Evolutionary conservation across 2,888 invertebrate species (phyloP), one percentile per base, ranked within the genome.

Genomic region (Xanthostigma xanthostigma): DNA sequence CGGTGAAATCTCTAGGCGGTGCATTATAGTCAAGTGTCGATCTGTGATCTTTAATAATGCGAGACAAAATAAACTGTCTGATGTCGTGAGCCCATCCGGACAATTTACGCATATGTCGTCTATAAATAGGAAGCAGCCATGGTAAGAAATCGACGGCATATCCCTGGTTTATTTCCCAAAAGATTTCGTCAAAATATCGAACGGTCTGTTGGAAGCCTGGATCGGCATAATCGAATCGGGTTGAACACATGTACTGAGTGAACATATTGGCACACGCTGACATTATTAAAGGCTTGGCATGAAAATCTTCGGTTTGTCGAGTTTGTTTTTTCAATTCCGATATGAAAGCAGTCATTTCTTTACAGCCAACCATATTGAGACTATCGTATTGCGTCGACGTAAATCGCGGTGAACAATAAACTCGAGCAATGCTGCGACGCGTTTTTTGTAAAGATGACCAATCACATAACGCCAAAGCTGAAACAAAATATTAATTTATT

Each of bases 81-180:
- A 88, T 83, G 37, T 77, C 75, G 2, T 74, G 65, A 0, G 84
- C 79, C 85, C 85, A 86, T 48, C 72, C 63, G 1, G 77, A 72
- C 6, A 88, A 67, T 54, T 77, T 79, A 3, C 75, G 71, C 68
- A 86, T 75, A 58, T 87, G 83, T 3, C 71, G 69, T 3, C 67
- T 67, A 63, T 86, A 88, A 51, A 87, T 76, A 0, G 86, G 86
- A 1, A 77, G 69, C 0, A 91, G 64, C 82, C 85, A 88, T 0
- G 91, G 91, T 17, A 92, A 60, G 59, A 91, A 91, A 59, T 92
- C 92, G 0, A 90, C 76, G 0, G 87, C 84, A 62, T 88, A 89
- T 0, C 89, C 89, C 58, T 88, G 87, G 63, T 91, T 92, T 53
- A 92, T 89, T 61, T 91, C 90, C 83, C 86, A 89, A 68, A 92